Base-by-base conservation (phyloP, 2,888 invertebrate genomes). In the Cepaea hortensis region DNA sequence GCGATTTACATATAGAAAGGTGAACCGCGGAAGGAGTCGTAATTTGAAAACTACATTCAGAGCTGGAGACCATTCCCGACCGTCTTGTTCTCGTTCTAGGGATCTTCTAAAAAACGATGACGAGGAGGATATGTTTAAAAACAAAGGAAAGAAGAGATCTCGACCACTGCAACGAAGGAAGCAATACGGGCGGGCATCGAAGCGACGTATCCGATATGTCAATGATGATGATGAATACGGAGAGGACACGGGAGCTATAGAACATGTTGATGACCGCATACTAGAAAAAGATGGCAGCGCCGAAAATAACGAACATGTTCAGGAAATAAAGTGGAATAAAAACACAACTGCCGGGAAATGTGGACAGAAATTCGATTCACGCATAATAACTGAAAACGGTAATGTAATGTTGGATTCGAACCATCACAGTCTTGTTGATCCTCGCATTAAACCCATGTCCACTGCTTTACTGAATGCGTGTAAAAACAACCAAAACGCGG, bases 381-480 rank as follows among this genome's bases (percentile, higher is more conserved):
- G 1, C 18, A 20, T 3, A 0, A 20, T 62, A 50, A 11, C 50
- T 55, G 0, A 18, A n/a, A 68, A 15, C 20, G 20, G 55, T 1
- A n/a, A 7, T 11, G 20, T 23, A 11, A 35, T 55, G 15, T 70
- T 20, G 9, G 68, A 77, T 65, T 15, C 55, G 55, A 55, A 46
- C 9, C 11, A 35, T n/a, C 48, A 5, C 4, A 46, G 61, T 46
- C 68, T 85, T 7, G 77, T 86, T 13, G 86, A 86, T 70, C 86
- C 86, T n/a, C 75, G 82, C 9, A 86, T 86, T 4, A 81, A 73
- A 20, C 61, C 86, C 7, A 68, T 86, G 86, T 86, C 86, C 11
- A 20, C 65, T 20, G 86, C 86, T 18, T 75, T 86, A 46, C 18
- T 68, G 0, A 62, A 82, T 20, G 81, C 86, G 7, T 82, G 77